Evolutionary conservation across 2,888 invertebrate species (phyloP).

Genomic region (Drosophila histrio): DNA sequence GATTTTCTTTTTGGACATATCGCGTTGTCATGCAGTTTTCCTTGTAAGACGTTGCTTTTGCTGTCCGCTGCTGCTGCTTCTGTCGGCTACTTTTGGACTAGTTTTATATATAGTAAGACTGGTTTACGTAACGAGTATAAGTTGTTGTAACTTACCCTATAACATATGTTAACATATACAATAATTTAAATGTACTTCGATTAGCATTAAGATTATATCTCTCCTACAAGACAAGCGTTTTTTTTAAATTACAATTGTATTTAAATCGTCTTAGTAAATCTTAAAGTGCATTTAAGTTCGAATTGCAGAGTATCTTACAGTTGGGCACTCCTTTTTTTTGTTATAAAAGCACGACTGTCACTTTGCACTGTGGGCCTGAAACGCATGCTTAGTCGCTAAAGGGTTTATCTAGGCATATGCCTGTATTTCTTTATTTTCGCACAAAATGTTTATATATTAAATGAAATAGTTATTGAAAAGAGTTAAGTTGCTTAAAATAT

Average conservation of each 20-base stretch:
- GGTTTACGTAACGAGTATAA: neutral
- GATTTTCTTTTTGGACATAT: constrained; percentile 48
- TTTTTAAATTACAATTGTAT: no score
- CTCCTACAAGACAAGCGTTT: no score
- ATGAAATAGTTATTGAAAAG: neutral
- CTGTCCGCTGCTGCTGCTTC: constrained; percentile 19
- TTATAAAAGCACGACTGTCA: neutral
- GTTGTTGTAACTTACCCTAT: neutral
- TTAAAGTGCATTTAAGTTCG: neutral
- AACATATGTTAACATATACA: no score
- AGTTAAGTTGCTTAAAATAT: no score
- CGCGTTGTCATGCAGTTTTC: constrained; percentile 72
- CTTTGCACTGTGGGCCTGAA: constrained; percentile 13
- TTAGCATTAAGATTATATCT: no score
- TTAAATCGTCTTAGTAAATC: no score
- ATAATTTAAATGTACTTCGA: no score
- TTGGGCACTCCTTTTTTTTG: neutral
- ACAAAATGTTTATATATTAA: neutral
- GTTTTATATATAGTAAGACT: neutral
- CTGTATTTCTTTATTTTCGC: neutral
- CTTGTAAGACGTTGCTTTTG: constrained; percentile 25
- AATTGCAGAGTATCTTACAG: neutral
- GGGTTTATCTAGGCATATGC: neutral
- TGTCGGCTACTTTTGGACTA: neutral
- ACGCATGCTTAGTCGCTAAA: neutral